These are phyloP conservation scores for Amblyraja radiata DNA, from an alignment of 2,797 vertebrate genomes.

Conservation along the genomic window DNA sequence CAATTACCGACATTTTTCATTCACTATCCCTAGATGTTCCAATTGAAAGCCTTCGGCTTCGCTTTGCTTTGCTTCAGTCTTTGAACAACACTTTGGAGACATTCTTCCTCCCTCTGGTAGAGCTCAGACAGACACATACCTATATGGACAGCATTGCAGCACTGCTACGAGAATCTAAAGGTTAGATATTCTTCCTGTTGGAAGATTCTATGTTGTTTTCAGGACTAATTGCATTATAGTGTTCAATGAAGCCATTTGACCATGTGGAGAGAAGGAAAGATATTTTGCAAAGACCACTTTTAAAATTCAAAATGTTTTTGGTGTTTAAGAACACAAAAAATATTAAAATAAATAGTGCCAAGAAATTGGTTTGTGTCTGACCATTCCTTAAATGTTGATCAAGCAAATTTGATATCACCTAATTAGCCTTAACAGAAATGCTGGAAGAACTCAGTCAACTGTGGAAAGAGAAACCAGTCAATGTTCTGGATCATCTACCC, in stretches of 20 bases:
- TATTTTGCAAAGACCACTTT: not conserved
- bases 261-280: not conserved
- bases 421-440: too few species aligned
- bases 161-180: constrained; percentile 83
- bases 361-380: too few species aligned
- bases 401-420: too few species aligned
- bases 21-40: constrained; percentile 65
- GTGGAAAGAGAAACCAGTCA: too few species aligned
- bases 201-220: not conserved
- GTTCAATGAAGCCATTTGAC: too few species aligned
- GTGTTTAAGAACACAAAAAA: not conserved
- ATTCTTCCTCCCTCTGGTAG: constrained; percentile 89
- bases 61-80: constrained; percentile 91
- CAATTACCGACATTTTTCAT: not conserved
- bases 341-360: not conserved
- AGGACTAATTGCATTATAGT: not conserved
- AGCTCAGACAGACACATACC: constrained; percentile 78
- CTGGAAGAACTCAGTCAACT: too few species aligned
- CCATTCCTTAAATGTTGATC: too few species aligned
- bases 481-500: too few species aligned
- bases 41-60: constrained; percentile 81
- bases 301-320: not conserved
- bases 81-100: constrained; percentile 90
- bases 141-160: constrained; percentile 82
- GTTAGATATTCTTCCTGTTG: constrained; percentile 53